phyloP scores from a whole-genome alignment of 2,113 vertebrate genomes.

The Rhodinocichla rosea region DNA sequence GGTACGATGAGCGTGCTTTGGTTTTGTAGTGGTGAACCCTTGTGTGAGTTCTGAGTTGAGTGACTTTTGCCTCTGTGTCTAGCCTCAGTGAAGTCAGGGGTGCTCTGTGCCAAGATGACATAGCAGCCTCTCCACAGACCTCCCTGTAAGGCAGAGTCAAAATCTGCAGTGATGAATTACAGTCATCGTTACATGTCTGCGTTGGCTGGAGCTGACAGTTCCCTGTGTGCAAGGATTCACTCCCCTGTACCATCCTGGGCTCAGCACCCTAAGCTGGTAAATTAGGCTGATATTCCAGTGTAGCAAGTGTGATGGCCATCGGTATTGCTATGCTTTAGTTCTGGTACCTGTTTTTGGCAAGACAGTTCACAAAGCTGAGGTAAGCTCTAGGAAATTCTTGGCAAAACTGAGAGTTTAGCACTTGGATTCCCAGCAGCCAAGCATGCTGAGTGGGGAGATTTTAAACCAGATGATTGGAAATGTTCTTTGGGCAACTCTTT shows the following conservation, averaged over 20 bases:
- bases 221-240: neutral
- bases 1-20: neutral
- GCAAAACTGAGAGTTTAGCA: neutral
- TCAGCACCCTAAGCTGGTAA: neutral
- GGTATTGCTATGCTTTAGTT: neutral
- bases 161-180: neutral
- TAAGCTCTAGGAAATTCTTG: neutral
- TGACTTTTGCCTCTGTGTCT: neutral
- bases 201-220: neutral
- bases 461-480: neutral
- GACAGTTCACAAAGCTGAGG: neutral
- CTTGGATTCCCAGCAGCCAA: neutral
- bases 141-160: neutral
- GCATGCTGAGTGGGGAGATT: neutral
- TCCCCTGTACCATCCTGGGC: accelerated
- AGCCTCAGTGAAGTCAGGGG: neutral
- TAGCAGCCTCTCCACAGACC: neutral
- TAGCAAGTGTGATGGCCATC: neutral
- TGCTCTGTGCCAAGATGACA: neutral
- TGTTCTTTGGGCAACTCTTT: neutral
- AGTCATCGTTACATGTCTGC: neutral
- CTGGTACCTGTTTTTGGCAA: neutral
- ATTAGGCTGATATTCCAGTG: neutral
- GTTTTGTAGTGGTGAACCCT: neutral
- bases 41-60: neutral